A percentile compares a stretch with the other conserved stretches of the same genome.
Evolutionary conservation across 2,797 vertebrate genomes (phyloP).

Genomic region (Manis pentadactyla): DNA sequence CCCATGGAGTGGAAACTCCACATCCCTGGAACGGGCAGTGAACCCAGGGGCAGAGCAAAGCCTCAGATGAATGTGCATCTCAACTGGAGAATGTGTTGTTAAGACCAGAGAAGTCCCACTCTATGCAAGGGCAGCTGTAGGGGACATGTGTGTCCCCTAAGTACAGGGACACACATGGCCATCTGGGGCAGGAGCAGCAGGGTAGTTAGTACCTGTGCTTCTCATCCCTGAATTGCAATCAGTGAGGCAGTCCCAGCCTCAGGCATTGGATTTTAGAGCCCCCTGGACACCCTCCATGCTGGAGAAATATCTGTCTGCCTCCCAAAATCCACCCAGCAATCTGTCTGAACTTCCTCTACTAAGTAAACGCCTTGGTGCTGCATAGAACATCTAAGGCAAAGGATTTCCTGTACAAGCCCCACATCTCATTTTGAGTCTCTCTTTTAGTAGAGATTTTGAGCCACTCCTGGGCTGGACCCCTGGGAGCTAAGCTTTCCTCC

Average conservation of each 20-base stretch:
- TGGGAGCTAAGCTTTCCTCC: background rate
- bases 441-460: background rate
- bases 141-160: background rate
- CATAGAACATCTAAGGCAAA: background rate
- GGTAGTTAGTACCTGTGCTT: background rate
- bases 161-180: rapidly evolving
- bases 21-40: background rate
- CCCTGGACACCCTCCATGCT: background rate
- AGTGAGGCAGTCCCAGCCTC: no score
- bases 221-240: background rate
- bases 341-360: background rate
- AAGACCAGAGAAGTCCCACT: background rate
- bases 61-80: background rate
- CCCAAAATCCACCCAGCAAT: background rate
- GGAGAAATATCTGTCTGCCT: background rate
- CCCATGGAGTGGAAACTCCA: rapidly evolving
- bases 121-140: no score
- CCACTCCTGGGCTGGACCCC: background rate
- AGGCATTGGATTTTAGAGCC: background rate
- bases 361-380: background rate
- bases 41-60: background rate
- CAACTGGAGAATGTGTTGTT: rapidly evolving
- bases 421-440: background rate
- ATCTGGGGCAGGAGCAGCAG: background rate
- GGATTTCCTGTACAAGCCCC: background rate